Evolutionary conservation across 2,113 vertebrate genomes (phyloP), one percentile per base, ranked within the genome.

Genomic region (Anas platyrhynchos): DNA sequence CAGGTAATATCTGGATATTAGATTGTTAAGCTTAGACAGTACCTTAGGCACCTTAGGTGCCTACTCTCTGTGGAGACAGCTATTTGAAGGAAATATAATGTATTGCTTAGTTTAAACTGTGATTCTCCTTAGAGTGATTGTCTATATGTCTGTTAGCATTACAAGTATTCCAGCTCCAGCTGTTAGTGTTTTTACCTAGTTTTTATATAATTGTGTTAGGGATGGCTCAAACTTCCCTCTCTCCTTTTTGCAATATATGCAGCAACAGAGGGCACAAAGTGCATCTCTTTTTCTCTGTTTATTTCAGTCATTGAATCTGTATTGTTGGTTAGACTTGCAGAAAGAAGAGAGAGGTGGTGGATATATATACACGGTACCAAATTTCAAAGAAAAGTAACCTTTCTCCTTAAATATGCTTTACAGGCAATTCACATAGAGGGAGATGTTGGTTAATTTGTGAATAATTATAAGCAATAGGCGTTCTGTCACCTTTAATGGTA

Each of bases 1-100:
- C 82, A 98, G 98, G 98, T 98, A 88, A 86, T 75, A 22, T 89
- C 50, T 88, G 29, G 65, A 32, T 69, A 16, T 44, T 88, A 38
- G 29, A 50, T 86, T 69, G 6, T 62, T 86, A 63, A 66, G 21
- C 27, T 83, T 44, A 74, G 46, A 9, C 6, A 43, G 15, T 13
- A 38, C 78, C 11, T 32, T 82, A 21, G 46, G 46, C 20, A 12
- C 17, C 18, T 36, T 43, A 52, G 8, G 2, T 81, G 7, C 43
- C 16, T 77, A 8, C n/a, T 77, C 11, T 74, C 13, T 44, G 6
- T 62, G 36, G 43, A 36, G 26, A 31, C 7, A 55, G 13, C 34
- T 73, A 21, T 36, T 50, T 96, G 18, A 66, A 31, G 17, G 73
- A 93, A 76, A 25, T 50, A 2, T 46, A 18, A 11, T 69, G 6